Evolutionary conservation across 2,888 invertebrate genomes (phyloP).

Genomic region (Papilio gigon): DNA sequence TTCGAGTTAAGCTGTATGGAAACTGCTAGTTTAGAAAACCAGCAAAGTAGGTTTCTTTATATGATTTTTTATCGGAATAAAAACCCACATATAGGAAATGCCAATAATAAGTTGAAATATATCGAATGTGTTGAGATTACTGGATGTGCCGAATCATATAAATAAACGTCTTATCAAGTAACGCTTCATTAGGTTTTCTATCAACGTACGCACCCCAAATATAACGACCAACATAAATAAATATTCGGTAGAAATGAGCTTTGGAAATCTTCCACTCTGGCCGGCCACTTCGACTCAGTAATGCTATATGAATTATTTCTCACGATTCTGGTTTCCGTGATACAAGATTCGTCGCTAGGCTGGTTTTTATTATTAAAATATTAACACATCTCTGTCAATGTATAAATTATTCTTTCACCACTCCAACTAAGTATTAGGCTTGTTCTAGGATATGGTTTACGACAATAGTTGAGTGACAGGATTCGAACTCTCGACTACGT

Average conservation of each 20-base stretch:
- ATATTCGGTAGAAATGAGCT: slow-evolving; percentile 51
- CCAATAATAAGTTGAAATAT: not conserved
- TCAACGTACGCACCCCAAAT: slow-evolving; percentile 48
- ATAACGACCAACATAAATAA: slow-evolving; percentile 52
- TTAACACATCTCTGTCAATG: too few species aligned
- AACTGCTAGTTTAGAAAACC: too few species aligned
- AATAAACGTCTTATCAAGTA: slow-evolving; percentile 41
- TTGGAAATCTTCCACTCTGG: slow-evolving; percentile 48
- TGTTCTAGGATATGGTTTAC: too few species aligned
- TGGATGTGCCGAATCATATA: slow-evolving; percentile 26
- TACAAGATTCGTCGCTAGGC: not conserved
- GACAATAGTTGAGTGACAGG: too few species aligned
- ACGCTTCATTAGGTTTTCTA: slow-evolving; percentile 50
- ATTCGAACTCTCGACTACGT: too few species aligned
- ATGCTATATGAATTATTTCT: slow-evolving; percentile 52
- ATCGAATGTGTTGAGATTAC: not conserved
- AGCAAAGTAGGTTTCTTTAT: too few species aligned
- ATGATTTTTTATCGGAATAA: too few species aligned
- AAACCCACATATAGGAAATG: not conserved
- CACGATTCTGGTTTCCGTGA: slow-evolving; percentile 37
- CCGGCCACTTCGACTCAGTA: slow-evolving; percentile 42
- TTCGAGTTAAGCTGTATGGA: too few species aligned
- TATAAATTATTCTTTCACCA: too few species aligned
- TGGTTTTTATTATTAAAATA: too few species aligned
- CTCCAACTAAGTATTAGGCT: too few species aligned